Evolutionary conservation across 1,140 invertebrate species (phyloP).

Genomic region (Solenopsis invicta): DNA sequence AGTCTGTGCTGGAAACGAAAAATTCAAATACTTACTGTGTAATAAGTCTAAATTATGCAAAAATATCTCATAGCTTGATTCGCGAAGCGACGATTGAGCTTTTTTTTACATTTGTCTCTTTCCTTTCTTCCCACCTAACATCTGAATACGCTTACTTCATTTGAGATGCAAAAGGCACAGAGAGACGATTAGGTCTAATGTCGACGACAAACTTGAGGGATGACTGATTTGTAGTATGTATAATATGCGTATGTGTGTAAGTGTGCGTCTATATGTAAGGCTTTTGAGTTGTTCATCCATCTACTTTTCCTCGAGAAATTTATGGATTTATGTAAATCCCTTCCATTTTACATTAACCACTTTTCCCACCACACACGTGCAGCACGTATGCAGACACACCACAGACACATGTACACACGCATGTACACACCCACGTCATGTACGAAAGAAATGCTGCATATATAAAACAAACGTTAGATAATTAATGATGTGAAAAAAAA

Average conservation of each 20-base stretch:
- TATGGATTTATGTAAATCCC: conserved; percentile 49
- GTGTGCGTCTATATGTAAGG: conserved; percentile 14
- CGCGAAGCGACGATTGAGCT: not conserved
- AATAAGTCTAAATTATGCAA: not conserved
- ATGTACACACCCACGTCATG: not conserved
- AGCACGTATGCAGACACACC: not conserved
- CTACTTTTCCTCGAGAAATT: conserved; percentile 34
- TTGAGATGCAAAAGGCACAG: not conserved
- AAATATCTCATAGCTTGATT: not conserved
- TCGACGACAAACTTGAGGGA: conserved; percentile 24
- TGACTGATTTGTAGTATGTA: conserved; percentile 45
- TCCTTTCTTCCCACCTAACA: not conserved
- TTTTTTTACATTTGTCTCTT: not conserved
- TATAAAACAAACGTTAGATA: conserved; percentile 65
- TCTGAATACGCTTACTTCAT: not conserved
- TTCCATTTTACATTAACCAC: conserved; percentile 23
- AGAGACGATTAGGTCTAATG: not conserved
- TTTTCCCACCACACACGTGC: not conserved
- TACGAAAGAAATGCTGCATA: conserved; percentile 39
- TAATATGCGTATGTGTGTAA: not conserved
- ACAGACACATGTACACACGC: no score
- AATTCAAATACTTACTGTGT: not conserved
- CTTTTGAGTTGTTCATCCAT: conserved; percentile 48
- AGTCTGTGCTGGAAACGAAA: not conserved
- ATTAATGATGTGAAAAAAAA: conserved; percentile 54